phyloP scores from a whole-genome alignment of 2,797 vertebrate genomes.

The Chloroceryle amazona region DNA sequence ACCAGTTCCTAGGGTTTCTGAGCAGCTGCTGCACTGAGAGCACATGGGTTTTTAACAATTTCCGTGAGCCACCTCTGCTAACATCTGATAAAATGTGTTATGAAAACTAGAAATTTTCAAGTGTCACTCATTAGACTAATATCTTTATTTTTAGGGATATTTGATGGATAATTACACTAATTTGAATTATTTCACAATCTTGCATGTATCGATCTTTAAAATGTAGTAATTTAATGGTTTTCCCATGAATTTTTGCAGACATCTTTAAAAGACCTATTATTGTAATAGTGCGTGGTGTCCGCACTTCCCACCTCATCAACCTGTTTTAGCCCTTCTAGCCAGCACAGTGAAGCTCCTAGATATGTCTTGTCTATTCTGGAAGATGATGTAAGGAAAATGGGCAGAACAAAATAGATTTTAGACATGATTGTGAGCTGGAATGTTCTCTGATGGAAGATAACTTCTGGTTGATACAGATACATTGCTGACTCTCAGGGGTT shows the following conservation, averaged over 20 bases:
- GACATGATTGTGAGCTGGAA: not conserved
- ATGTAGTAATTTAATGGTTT: not conserved
- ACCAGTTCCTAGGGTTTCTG: not conserved
- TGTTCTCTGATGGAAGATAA: not conserved
- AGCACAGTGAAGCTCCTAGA: not conserved
- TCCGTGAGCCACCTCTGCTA: not conserved
- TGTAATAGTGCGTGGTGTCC: accelerated
- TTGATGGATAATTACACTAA: not conserved
- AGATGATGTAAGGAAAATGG: not conserved
- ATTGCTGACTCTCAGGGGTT: not conserved
- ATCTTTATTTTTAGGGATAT: not conserved
- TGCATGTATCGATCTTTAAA: not conserved
- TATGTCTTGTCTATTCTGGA: not conserved
- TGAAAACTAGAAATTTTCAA: not conserved
- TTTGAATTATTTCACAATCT: not conserved
- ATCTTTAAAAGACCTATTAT: not conserved
- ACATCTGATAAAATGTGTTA: not conserved
- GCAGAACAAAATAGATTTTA: not conserved
- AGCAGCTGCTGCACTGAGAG: not conserved
- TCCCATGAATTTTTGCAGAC: accelerated
- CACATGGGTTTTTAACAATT: not conserved
- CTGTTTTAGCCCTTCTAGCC: not conserved
- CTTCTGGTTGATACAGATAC: not conserved
- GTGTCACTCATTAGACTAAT: not conserved
- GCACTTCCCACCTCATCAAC: not conserved